Evolutionary conservation across 2,113 vertebrate genomes (phyloP), one percentile per base, ranked within the genome.

Genomic region (Heterotis niloticus): DNA sequence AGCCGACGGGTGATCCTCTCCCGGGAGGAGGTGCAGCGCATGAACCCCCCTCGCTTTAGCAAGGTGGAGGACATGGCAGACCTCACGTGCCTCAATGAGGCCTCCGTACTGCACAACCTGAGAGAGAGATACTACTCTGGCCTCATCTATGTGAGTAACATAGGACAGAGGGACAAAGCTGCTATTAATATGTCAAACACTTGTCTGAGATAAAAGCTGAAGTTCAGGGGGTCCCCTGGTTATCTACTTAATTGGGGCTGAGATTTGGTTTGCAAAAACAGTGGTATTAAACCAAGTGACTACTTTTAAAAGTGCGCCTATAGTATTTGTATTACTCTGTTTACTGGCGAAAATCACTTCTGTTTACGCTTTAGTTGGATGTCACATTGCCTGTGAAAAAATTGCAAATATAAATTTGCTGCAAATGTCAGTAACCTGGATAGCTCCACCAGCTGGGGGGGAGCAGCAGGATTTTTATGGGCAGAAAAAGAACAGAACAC

Each of bases 1-100:
- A 88, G 91, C 82, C 84, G 87, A 79, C 83, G 82, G 83, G 17
- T 92, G 82, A 91, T 90, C 0, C 86, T 94, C 80, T 88, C 89
- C 81, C 87, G 92, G 79, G 93, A 92, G 86, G 92, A 94, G 82
- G 90, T 94, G 60, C 93, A 94, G 87, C 85, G 92, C 23, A 94
- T 94, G 93, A 94, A 94, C 86, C 93, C 93, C 0, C 93, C 93
- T 0, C 91, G 92, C 72, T 94, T 94, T 85, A 93, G 92, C 78
- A 94, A 94, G 88, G 92, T 93, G 78, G 92, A 94, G 83, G 93
- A 94, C 90, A 94, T 94, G 93, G 93, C 93, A 10, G 93, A 94
- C 79, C 92, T 94, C 81, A 94, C 93, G 82, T 94, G 92, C 87
- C 92, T 94, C 82, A 94, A 94, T 2, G 92, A 93, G 83, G 93